phyloP scores from a whole-genome alignment of 30 jellyfish, hydroid and myxozoan species.

The Cassiopea xamachana region DNA sequence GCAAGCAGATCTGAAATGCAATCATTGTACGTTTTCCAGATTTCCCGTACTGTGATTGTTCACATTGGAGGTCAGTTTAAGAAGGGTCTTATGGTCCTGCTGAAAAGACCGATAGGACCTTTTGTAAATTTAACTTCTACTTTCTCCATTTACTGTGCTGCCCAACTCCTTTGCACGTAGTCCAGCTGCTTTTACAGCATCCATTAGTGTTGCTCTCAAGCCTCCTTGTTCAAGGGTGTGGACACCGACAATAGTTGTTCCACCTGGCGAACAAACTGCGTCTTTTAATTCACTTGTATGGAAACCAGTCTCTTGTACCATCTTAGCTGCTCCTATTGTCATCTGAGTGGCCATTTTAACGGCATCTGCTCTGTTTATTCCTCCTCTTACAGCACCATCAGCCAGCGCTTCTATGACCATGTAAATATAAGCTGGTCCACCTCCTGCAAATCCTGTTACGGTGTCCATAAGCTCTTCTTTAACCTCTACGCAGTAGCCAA shows the following conservation, averaged over 20 bases:
- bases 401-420: constrained; percentile 84
- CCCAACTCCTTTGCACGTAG: constrained; percentile 76
- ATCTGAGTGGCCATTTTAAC: constrained; percentile 83
- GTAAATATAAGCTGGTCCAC: constrained; percentile 94
- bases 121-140: neutral
- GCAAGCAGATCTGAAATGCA: too few species aligned
- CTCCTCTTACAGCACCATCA: constrained; percentile 90
- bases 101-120: too few species aligned
- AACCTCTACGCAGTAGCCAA: constrained; percentile 82
- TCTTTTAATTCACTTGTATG: constrained; percentile 79
- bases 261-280: constrained; percentile 87
- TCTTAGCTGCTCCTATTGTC: constrained; percentile 81
- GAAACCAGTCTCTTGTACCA: constrained; percentile 77
- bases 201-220: constrained; percentile 73
- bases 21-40: too few species aligned
- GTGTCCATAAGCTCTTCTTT: constrained; percentile 81
- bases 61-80: too few species aligned
- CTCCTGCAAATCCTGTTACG: constrained; percentile 88
- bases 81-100: too few species aligned
- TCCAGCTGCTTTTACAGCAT: constrained; percentile 74
- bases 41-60: too few species aligned
- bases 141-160: constrained; percentile 15
- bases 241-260: constrained; percentile 82
- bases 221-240: constrained; percentile 80
- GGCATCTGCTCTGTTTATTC: constrained; percentile 72